Base-by-base conservation (phyloP, 2,797 vertebrate genomes). In the Sciurus vulgaris region DNA sequence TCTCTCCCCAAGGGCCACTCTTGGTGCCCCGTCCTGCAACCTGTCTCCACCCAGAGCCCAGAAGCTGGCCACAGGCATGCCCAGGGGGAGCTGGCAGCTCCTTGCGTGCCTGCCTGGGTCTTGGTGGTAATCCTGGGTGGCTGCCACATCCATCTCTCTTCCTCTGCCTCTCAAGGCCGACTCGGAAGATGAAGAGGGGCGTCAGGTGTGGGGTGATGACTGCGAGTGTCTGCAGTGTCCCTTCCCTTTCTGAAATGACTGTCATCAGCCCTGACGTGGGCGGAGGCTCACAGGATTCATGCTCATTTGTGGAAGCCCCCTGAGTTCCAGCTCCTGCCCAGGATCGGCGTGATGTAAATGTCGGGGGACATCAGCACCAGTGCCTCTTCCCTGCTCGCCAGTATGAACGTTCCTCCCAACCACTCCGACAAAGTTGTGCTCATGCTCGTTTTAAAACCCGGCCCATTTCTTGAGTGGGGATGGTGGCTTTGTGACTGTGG, bases 151-250 rank as follows among this genome's bases (percentile, higher is more conserved):
- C 82, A 51, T 87, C 93, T 95, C 95, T 96, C 82, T 91, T 70
- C 11, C 73, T 35, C 90, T 95, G 93, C 85, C 91, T 93, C 84
- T 86, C 94, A 59, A 63, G 88, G 69, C 85, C 97, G 97, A 98
- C 91, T 97, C 97, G 96, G 90, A 73, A 93, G 86, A 90, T 90
- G 77, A 93, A 97, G 96, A 77, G 89, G 97, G 94, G 97, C 89
- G 0, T 97, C 97, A 87, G 86, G 94, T 94, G 93, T 86, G 86
- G 59, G 85, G 97, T 38, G 93, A 91, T 41, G 96, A 86, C 90
- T 88, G 72, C 91, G 95, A 97, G 97, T 96, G 97, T 97, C 97
- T 97, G 96, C 87, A 93, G 79, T 38, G 38, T 38, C 38, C 84
- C 92, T 96, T 70, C 89, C 63, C 96, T 95, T 91, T 94, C 96